phyloP scores from a whole-genome alignment of 2,113 vertebrate genomes.

The Uria aalge region DNA sequence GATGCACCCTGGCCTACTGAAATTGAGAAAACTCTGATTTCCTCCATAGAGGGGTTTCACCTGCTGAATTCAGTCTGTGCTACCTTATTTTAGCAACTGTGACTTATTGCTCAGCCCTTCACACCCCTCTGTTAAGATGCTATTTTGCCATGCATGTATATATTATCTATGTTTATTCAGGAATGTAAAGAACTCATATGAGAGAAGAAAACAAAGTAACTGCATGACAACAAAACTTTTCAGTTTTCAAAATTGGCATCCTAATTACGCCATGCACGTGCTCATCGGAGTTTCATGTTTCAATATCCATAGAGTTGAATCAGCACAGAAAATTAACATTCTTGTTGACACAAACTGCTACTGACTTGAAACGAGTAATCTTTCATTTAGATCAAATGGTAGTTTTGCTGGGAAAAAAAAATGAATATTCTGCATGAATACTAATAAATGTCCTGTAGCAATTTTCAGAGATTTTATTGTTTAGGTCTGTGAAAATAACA shows the following conservation, averaged over 20 bases:
- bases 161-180: not conserved
- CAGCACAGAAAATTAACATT: constrained; percentile 1
- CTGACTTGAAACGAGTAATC: not conserved
- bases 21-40: not conserved
- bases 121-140: not conserved
- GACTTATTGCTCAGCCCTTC: not conserved
- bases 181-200: not conserved
- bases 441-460: not conserved
- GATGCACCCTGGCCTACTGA: not conserved
- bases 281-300: not conserved
- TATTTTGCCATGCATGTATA: not conserved
- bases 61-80: not conserved
- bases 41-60: not conserved
- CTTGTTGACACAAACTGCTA: not conserved
- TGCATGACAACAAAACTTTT: not conserved
- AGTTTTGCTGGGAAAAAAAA: not conserved
- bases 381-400: not conserved
- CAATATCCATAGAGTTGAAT: not conserved
- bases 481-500: not conserved
- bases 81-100: not conserved
- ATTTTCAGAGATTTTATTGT: not conserved
- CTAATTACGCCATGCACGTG: not conserved
- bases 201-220: not conserved
- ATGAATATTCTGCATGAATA: not conserved
- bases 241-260: not conserved